Base-by-base conservation (phyloP, 2,888 invertebrate species). In the Drosophila mulleri region DNA sequence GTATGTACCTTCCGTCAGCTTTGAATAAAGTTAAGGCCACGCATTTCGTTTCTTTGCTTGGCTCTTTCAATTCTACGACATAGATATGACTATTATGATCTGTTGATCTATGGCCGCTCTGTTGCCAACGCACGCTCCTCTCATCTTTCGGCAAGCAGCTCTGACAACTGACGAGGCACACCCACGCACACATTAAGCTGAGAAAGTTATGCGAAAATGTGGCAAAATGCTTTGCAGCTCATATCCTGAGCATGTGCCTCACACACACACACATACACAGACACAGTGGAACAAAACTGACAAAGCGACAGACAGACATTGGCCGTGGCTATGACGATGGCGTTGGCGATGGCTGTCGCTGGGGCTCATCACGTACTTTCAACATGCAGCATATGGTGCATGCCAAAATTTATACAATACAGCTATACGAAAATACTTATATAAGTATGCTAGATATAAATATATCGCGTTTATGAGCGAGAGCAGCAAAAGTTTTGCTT, bases 391-490 rank as follows among this genome's bases (percentile, higher is more conserved):
- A 82, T 80, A 81, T 82, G 80, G 67, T 72, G 80, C 80, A 79
- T 77, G 82, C 79, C 77, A 82, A 77, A 82, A 74, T 76, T 67
- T 81, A 68, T 77, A 79, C 74, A 77, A 82, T 74, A 79, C 67
- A 57, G 45, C 54, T 26, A 60, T 62, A 66, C 66, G 56, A 54
- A 73, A 68, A 64, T 58, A 58, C 42, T 44, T 62, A 57, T 52
- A 42, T 56, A 60, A 23, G 44, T 52, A 47, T 61, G 47, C 23
- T 41, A 35, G 61, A 52, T 75, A 45, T 58, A 50, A 57, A 78
- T 62, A 75, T 68, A 74, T 65, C 76, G 73, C 82, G 73, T 67
- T 68, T 82, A 78, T 82, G 79, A 78, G 73, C 81, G 53, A 59
- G 37, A 61, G 56, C 59, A 59, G 78, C 74, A 57, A 81, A 82